Evolutionary conservation across 2,113 vertebrate species (phyloP).

Genomic region (Ochotona princeps): DNA sequence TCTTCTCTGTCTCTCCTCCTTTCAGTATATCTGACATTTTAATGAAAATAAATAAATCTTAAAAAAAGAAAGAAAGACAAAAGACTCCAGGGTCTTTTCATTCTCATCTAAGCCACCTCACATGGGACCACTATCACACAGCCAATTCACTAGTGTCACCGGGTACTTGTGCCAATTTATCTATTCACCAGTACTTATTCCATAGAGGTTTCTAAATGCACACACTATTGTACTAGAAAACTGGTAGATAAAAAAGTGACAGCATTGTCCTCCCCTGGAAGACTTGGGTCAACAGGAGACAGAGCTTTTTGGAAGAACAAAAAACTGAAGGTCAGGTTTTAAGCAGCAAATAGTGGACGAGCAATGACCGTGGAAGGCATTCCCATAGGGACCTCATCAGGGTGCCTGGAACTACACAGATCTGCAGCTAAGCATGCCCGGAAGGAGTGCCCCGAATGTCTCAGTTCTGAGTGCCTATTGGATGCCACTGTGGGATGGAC

Average conservation of each 20-base stretch:
- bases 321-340: background rate
- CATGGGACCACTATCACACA: background rate
- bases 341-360: background rate
- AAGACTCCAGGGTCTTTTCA: background rate
- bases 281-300: slow-evolving; percentile 11
- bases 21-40: no score
- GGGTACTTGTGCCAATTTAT: background rate
- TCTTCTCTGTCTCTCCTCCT: no score
- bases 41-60: no score
- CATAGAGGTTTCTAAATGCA: background rate
- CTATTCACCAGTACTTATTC: slow-evolving; percentile 24
- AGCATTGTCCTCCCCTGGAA: background rate
- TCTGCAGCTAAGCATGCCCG: background rate
- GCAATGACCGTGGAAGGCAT: background rate
- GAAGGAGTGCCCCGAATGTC: background rate
- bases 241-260: background rate
- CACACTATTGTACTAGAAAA: background rate
- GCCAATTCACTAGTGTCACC: background rate
- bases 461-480: background rate
- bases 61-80: no score
- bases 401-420: background rate
- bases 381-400: background rate
- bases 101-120: background rate
- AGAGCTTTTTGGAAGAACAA: background rate
- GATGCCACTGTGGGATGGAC: background rate